Base-by-base conservation (phyloP, 2,888 invertebrate genomes). In the Eupithecia dodoneata region DNA sequence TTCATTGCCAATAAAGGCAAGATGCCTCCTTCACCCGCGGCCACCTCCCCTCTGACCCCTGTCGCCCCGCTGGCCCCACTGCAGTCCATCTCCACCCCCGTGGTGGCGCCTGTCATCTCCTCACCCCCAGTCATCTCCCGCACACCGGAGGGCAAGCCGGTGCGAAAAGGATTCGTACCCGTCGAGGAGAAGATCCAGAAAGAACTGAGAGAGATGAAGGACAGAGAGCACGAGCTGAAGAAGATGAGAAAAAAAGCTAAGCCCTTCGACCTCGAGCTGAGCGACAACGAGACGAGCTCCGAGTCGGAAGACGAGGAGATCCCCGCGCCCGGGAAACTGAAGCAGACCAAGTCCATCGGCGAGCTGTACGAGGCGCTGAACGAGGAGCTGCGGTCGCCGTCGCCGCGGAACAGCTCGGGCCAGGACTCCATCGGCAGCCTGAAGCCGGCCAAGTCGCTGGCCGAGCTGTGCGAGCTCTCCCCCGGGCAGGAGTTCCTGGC, bases 121-220 rank as follows among this genome's bases (percentile, higher is more conserved):
- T 80, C 89, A 45, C 90, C 93, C 9, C 89, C 92, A 6, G 85
- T 89, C 30, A 82, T 96, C 80, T 93, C 94, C 76, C 95, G 96
- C 74, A 96, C 96, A 71, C 92, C 95, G 2, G 96, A 96, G 81
- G 97, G 97, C 0, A 96, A 96, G 82, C 96, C 96, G 1, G 94
- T 97, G 52, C 95, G 98, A 76, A 97, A 97, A 82, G 98, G 98
- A 18, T 98, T 96, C 89, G 96, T 98, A 5, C 97, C 98, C 0
- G 98, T 98, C 3, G 98, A 98, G 89, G 97, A 98, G 85, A 98
- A 98, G 91, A 98, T 99, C 84, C 97, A 98, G 87, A 97, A 97
- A 81, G 99, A 99, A 90, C 93, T 99, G 73, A 96, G 97, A 87
- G 98, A 98, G 85, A 97, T 98, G 96, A 97, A 97, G 86, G 96